These are phyloP conservation scores for Sminthopsis crassicaudata DNA, from an alignment of 2,113 vertebrate genomes.

Conservation along the genomic window DNA sequence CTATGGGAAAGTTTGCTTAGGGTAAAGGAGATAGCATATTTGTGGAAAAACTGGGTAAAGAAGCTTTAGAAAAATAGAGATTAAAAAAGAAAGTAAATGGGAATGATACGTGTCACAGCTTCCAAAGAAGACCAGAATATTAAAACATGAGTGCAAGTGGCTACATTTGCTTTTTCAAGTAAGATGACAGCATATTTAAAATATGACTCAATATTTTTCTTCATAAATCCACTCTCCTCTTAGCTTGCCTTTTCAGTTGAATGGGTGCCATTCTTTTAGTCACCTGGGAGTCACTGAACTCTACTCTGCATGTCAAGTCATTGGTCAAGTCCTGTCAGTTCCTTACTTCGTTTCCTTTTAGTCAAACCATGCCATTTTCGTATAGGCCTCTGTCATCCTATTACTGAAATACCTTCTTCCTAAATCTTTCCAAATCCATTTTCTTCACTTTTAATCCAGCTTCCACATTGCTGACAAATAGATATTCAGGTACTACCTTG, in stretches of 20 bases:
- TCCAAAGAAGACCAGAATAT: neutral
- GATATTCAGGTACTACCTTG: neutral
- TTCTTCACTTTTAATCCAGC: neutral
- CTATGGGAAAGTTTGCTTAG: neutral
- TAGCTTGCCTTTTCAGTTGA: neutral
- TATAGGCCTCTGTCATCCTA: neutral
- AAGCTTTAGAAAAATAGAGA: neutral
- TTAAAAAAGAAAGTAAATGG: neutral
- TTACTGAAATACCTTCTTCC: neutral
- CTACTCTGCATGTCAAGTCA: neutral
- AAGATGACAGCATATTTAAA: neutral
- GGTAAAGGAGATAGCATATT: neutral
- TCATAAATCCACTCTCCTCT: neutral
- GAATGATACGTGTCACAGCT: neutral
- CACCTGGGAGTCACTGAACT: neutral
- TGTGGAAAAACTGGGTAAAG: neutral
- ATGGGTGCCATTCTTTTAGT: neutral
- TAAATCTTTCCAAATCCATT: neutral
- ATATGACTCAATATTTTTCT: neutral
- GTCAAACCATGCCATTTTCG: neutral
- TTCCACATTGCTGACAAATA: neutral
- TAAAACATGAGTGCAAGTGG: neutral
- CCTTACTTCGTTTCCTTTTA: neutral
- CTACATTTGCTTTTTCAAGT: neutral
- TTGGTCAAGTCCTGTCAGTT: neutral